Evolutionary conservation across 2,888 invertebrate species (phyloP), one percentile per base, ranked within the genome.

Genomic region (Torymus texanus): DNA sequence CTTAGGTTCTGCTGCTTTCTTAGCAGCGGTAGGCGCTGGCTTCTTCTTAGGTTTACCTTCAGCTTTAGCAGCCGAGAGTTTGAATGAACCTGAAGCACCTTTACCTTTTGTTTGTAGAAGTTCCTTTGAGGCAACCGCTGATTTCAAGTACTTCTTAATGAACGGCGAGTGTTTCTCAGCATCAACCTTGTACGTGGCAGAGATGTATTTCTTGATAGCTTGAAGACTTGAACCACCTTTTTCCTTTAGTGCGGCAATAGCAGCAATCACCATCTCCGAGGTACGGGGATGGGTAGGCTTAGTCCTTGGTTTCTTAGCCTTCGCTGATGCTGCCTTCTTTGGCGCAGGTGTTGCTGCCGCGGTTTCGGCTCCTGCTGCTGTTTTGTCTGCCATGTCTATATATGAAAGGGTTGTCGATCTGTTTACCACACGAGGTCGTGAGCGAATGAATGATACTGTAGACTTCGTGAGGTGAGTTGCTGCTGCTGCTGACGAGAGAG

Each of bases 171-270:
- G 86, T 84, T 92, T 93, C 82, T 92, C 92, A 1, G 91, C 90
- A 86, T 93, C 93, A 11, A 93, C 90, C 82, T 92, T 92, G 91
- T 94, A 93, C 79, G 91, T 92, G 51, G 91, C 91, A 10, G 91
- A 88, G 79, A 94, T 91, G 88, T 93, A 94, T 86, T 94, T 94
- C 88, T 93, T 94, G 87, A 94, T 93, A 3, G 92, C 92, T 86
- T 87, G 91, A 83, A 88, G 85, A 0, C 93, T 93, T 0, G 93
- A 93, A 29, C 94, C 94, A 78, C 91, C 91, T 59, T 92, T 91
- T 85, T 93, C 92, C 84, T 92, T 92, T 67, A 93, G 86, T 70
- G 89, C 88, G 78, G 88, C 89, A 70, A 93, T 91, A 0, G 94
- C 93, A 56, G 88, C 90, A 83, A 91, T 91, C 0, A 94, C 93